Evolutionary conservation across 1,140 invertebrate genomes (phyloP), one percentile per base, ranked within the genome.

Genomic region (Hylaeus anthracinus): DNA sequence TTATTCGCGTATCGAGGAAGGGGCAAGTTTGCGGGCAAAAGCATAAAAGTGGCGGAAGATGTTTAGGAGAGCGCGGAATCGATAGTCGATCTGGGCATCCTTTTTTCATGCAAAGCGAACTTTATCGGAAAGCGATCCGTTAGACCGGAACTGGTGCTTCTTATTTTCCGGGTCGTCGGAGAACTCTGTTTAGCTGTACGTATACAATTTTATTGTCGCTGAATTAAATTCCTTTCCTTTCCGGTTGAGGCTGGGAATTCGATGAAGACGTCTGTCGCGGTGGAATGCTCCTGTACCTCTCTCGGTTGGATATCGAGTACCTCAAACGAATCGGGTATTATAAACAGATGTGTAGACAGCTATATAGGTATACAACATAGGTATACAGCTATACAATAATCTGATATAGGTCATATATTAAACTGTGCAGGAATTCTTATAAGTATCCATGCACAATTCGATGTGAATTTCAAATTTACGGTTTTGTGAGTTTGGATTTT

Each of bases 161-260:
- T 66, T 55, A 74, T 74, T 80, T 60, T 53, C 61, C 41, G 63
- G 64, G n/a, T 65, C 71, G 55, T 58, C 37, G 41, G 64, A 55
- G 69, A 51, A 55, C 9, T 37, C 39, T 45, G 70, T 72, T 78
- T 64, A 66, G 71, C 14, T 45, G 48, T 37, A 26, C 26, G 26
- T 26, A 26, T 26, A 53, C 78, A 66, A 66, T 80, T 80, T 67
- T 66, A 80, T 74, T 43, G 78, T 14, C 39, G 5, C 5, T 45
- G 78, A 74, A 80, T 80, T 80, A 80, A 80, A 80, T 80, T 74
- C 72, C 78, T 66, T 51, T 74, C 72, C 78, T 66, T 51, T 26
- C 43, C 53, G 39, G 26, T 48, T n/a, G n/a, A 3, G 12, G 45
- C 53, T 51, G 55, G 43, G 15, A 64, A 74, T 66, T 66, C 70